phyloP scores from a whole-genome alignment of 2,797 vertebrate species.

The Carcharodon carcharias region DNA sequence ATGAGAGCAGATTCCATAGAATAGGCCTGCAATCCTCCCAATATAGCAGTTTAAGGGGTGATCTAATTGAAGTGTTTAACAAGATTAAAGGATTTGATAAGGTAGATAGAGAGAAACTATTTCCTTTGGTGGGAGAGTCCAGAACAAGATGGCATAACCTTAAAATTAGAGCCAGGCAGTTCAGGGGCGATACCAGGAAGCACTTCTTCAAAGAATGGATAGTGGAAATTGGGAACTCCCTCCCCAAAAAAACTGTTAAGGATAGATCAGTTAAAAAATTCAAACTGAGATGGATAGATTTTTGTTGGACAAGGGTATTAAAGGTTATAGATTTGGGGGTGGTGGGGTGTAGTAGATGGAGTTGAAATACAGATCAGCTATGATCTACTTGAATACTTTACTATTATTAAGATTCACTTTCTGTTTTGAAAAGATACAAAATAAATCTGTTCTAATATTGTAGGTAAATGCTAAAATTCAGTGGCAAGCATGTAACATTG shows the following conservation, averaged over 20 bases:
- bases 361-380: not conserved
- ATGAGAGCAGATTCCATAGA: not conserved
- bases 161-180: not conserved
- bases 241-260: not conserved
- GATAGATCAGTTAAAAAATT: not conserved
- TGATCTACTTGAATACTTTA: not conserved
- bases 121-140: not conserved
- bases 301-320: not conserved
- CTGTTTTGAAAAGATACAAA: not conserved
- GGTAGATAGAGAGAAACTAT: not conserved
- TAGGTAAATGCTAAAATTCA: not conserved
- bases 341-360: too few species aligned
- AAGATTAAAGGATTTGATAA: not conserved
- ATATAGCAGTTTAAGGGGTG: not conserved
- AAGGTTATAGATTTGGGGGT: not conserved
- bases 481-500: not conserved
- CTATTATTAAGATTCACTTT: not conserved
- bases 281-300: not conserved
- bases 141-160: not conserved
- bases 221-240: not conserved
- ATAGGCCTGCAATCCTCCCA: not conserved
- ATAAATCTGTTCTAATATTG: not conserved
- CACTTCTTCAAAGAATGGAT: not conserved
- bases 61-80: not conserved
- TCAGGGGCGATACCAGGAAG: not conserved